Evolutionary conservation across 2,113 vertebrate genomes (phyloP), one percentile per base, ranked within the genome.

Genomic region (Neogobius melanostomus): DNA sequence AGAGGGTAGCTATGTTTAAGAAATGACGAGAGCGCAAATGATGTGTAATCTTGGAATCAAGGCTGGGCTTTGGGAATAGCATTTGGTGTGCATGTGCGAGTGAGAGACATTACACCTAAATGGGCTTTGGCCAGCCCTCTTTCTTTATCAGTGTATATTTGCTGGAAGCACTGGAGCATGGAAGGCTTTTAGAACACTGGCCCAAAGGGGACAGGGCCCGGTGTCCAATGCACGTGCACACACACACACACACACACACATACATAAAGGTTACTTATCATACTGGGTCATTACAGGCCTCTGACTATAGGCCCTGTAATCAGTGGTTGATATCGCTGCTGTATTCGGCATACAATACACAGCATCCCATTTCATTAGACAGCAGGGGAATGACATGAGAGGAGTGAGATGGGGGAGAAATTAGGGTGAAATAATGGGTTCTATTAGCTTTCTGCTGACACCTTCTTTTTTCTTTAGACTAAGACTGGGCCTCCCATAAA

Each of bases 71-170:
- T 60, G 76, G 79, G 73, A 85, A 77, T 49, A 64, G 74, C 81
- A 59, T 59, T 82, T 80, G 70, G 77, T 71, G 77, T 70, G 77
- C 77, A 71, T 52, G 71, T 80, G 54, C 69, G 62, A 60, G 75
- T 72, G 75, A 46, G 47, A 28, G 50, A 81, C 84, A 88, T 90
- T 88, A 87, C 81, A 83, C 89, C 82, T 92, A 83, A 91, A 90
- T 87, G 77, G 59, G 71, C 67, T 75, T 81, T 79, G 75, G 67
- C 83, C 81, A 84, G 79, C 69, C 71, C 67, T 87, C 85, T 85
- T 89, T 91, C 88, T 91, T 88, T 91, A 92, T 93, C 89, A 86
- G 88, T 86, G 85, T 87, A 88, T 92, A 93, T 93, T 93, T 93
- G 91, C 88, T 85, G 88, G 82, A 86, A 50, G 90, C 90, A 66